These are phyloP conservation scores for Ceuthmochares aereus DNA, from an alignment of 2,113 vertebrate genomes.

Conservation along the genomic window DNA sequence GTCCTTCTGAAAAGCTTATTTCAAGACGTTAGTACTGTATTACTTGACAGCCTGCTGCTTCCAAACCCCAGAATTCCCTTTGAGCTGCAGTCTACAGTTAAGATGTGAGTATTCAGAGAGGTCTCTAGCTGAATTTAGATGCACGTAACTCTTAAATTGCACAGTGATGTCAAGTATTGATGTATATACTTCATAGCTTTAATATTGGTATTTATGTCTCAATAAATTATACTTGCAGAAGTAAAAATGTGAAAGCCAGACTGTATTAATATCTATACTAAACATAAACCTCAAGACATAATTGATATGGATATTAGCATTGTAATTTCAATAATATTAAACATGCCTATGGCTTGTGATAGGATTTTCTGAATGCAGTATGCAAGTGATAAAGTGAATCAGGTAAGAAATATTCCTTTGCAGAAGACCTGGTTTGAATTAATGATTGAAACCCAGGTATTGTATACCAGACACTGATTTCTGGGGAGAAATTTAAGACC, in stretches of 20 bases:
- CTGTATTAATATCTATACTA: conserved; percentile 66
- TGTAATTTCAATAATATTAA: conserved; percentile 69
- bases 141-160: conserved; percentile 67
- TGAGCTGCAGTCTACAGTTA: conserved; percentile 48
- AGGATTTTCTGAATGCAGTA: conserved; percentile 43
- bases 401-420: neutral
- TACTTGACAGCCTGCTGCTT: conserved; percentile 60
- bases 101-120: conserved; percentile 67
- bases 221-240: conserved; percentile 73
- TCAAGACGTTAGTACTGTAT: conserved; percentile 39
- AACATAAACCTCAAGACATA: conserved; percentile 66
- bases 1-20: conserved; percentile 46
- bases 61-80: conserved; percentile 57
- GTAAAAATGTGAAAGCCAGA: conserved; percentile 57
- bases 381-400: conserved; percentile 28
- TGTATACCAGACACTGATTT: neutral
- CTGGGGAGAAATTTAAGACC: neutral
- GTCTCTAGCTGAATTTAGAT: conserved; percentile 59
- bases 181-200: conserved; percentile 71
- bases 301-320: conserved; percentile 70
- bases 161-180: conserved; percentile 65
- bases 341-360: conserved; percentile 22
- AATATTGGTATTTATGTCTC: conserved; percentile 76
- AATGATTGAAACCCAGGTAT: neutral
- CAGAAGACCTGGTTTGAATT: conserved; percentile 50